phyloP scores from a whole-genome alignment of 2,888 invertebrate species.

The Leptinotarsa juncta region DNA sequence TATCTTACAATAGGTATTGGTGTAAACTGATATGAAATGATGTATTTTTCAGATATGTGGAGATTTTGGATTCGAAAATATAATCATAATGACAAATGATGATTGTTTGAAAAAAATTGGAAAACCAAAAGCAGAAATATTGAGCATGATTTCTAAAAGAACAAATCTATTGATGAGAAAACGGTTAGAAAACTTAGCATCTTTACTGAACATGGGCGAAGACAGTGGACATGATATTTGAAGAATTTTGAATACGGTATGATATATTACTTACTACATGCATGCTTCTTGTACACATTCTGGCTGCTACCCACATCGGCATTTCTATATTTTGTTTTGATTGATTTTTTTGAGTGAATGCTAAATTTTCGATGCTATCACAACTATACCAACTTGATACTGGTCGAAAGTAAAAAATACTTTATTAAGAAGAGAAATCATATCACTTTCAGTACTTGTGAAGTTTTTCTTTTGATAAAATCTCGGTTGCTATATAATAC shows the following conservation, averaged over 20 bases:
- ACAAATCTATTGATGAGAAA: conserved; percentile 48
- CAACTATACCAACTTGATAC: no score
- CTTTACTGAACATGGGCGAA: conserved; percentile 34
- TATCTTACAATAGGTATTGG: background rate
- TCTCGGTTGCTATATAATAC: no score
- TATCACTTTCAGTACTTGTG: no score
- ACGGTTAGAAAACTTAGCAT: conserved; percentile 46
- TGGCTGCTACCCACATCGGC: no score
- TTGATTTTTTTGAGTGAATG: no score
- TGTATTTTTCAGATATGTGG: conserved; percentile 53
- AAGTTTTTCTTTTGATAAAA: no score
- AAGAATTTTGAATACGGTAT: conserved; percentile 41
- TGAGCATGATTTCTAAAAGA: conserved; percentile 48
- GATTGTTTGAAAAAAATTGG: conserved; percentile 44
- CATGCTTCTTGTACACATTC: no score
- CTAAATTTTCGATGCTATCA: no score
- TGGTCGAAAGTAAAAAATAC: no score
- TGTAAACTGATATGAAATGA: background rate
- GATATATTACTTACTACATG: conserved; percentile 2
- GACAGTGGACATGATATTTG: conserved; percentile 33
- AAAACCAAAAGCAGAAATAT: conserved; percentile 46
- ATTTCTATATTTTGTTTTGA: no score
- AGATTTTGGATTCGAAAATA: conserved; percentile 54
- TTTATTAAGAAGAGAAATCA: no score
- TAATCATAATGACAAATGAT: conserved; percentile 44